Conservation (phyloP, 2,888 invertebrate genomes). For the Platypus cylindrus region DNA sequence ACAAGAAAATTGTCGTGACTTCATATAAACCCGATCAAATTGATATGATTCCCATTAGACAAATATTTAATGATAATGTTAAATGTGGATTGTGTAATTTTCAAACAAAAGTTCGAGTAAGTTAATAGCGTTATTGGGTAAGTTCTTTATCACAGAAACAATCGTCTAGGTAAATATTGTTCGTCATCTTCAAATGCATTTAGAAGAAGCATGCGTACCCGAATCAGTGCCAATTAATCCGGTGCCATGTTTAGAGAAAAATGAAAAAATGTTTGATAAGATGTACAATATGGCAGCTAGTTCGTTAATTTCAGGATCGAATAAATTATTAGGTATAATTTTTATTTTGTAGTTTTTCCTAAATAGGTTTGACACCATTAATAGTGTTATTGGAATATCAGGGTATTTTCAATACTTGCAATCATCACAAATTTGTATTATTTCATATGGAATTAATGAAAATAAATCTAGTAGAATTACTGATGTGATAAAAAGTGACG, state of each 20-base stretch:
- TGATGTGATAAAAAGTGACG: too few relatives aligned
- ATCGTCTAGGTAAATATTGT: slow-evolving; percentile 44
- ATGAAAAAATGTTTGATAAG: slow-evolving; percentile 71
- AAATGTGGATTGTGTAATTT: slow-evolving; percentile 48
- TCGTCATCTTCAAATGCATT: slow-evolving; percentile 55
- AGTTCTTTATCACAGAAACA: too few relatives aligned
- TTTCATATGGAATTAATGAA: too few relatives aligned
- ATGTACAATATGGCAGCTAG: slow-evolving; percentile 76
- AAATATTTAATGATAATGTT: slow-evolving; percentile 45
- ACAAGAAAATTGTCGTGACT: too few relatives aligned
- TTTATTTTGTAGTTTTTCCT: too few relatives aligned
- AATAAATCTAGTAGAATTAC: too few relatives aligned
- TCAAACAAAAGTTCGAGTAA: slow-evolving; percentile 40
- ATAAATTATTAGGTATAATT: too few relatives aligned
- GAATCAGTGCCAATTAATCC: slow-evolving; percentile 66
- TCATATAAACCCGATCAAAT: slow-evolving; percentile 48
- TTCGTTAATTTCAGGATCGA: slow-evolving; percentile 32
- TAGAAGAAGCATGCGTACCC: slow-evolving; percentile 45
- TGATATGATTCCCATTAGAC: slow-evolving; percentile 47
- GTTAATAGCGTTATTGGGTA: slow-evolving; percentile 1
- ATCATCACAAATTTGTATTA: too few relatives aligned
- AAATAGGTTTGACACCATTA: too few relatives aligned
- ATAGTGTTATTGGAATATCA: too few relatives aligned
- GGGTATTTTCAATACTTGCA: too few relatives aligned
- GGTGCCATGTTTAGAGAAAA: slow-evolving; percentile 63